Percentiles rank a stretch among this genome's conserved stretches.
Evolutionary conservation across 2,888 invertebrate species (phyloP).

Genomic region (Xylota sylvarum): DNA sequence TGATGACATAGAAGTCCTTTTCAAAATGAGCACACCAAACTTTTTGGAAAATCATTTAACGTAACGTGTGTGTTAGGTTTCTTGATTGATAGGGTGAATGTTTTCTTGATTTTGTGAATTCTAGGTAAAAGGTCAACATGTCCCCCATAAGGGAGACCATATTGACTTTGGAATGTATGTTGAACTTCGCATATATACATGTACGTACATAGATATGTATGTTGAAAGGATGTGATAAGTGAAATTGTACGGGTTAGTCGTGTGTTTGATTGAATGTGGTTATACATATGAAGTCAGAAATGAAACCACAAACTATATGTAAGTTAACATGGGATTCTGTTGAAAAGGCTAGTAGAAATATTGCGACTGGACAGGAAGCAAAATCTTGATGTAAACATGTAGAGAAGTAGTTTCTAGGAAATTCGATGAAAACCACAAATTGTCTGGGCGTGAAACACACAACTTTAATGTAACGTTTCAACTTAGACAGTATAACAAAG

Average conservation of each 20-base stretch:
- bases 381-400: no score
- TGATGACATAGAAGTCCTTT: neutral
- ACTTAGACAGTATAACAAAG: no score
- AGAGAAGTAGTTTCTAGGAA: no score
- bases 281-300: neutral
- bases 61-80: slow-evolving; percentile 3
- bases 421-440: no score
- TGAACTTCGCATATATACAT: neutral
- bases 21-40: slow-evolving; percentile 6
- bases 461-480: no score
- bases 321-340: neutral
- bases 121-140: neutral
- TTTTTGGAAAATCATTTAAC: slow-evolving; percentile 10
- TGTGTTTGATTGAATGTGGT: neutral
- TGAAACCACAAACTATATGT: neutral
- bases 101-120: slow-evolving; percentile 2
- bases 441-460: no score
- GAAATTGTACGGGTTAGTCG: neutral
- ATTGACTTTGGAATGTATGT: neutral
- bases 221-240: neutral
- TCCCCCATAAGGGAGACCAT: neutral
- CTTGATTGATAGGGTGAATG: neutral
- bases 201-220: no score
- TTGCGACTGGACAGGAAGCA: no score
- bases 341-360: no score